These are phyloP conservation scores for Darwinula stevensoni DNA, from an alignment of 2,888 invertebrate species.

Conservation along the genomic window DNA sequence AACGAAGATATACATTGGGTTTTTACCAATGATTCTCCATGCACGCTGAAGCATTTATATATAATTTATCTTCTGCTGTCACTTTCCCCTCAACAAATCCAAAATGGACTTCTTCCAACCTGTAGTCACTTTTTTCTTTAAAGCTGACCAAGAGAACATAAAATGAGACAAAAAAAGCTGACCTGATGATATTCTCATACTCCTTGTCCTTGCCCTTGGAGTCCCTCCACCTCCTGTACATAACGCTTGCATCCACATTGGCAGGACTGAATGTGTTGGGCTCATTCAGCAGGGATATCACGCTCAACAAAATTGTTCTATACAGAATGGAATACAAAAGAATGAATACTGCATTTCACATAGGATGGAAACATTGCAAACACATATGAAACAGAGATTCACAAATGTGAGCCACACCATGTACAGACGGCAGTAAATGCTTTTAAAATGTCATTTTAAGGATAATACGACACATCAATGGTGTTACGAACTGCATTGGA, in stretches of 20 bases:
- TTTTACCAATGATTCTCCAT: too few relatives aligned
- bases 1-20: too few relatives aligned
- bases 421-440: not conserved
- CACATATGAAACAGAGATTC: not conserved
- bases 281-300: constrained; percentile 93
- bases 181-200: constrained; percentile 96
- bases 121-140: constrained; percentile 3
- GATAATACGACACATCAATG: too few relatives aligned
- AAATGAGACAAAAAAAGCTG: constrained; percentile 8
- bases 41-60: too few relatives aligned
- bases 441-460: constrained; percentile 1
- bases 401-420: not conserved
- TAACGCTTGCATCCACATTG: constrained; percentile 97
- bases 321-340: constrained; percentile 9
- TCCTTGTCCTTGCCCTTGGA: constrained; percentile 93
- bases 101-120: too few relatives aligned
- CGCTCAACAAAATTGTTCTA: constrained; percentile 82
- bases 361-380: constrained; percentile 7
- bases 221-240: constrained; percentile 96
- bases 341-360: not conserved
- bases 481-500: too few relatives aligned
- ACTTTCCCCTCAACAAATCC: too few relatives aligned
- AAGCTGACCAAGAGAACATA: not conserved
- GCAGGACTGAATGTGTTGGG: constrained; percentile 98
- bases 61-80: too few relatives aligned